Percentiles rank a stretch among this genome's conserved stretches.
Evolutionary conservation across 2,888 invertebrate genomes (phyloP).

Genomic region (Lymantria dispar): DNA sequence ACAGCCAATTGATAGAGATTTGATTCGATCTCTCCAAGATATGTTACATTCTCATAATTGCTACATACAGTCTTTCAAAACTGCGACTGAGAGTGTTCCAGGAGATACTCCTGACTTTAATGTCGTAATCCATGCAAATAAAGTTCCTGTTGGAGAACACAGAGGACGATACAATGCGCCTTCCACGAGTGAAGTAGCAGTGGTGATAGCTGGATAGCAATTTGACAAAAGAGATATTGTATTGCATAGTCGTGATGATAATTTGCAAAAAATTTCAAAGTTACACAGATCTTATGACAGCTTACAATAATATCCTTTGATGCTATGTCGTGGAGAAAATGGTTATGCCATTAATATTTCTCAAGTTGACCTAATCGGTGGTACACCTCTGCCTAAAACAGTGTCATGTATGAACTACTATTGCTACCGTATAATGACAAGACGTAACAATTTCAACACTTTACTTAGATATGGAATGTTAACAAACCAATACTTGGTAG

Average conservation of each 20-base stretch:
- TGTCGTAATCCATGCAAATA: conserved; percentile 28
- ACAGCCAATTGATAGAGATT: conserved; percentile 22
- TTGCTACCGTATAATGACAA: conserved; percentile 17
- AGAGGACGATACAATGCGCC: conserved; percentile 30
- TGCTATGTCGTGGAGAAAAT: conserved; percentile 28
- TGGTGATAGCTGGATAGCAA: conserved; percentile 29
- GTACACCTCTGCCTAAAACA: conserved; percentile 19
- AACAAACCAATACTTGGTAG: conserved; percentile 6
- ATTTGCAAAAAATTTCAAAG: conserved; percentile 27
- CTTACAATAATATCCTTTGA: conserved; percentile 33
- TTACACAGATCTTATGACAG: conserved; percentile 33
- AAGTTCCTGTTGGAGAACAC: conserved; percentile 27
- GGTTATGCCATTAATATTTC: conserved; percentile 26
- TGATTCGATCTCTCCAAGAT: conserved; percentile 26
- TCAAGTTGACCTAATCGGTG: conserved; percentile 22
- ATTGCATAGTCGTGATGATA: conserved; percentile 25
- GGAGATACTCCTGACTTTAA: conserved; percentile 21
- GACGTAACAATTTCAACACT: conserved; percentile 22
- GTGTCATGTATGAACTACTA: conserved; percentile 27
- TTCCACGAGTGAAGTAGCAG: conserved; percentile 30
- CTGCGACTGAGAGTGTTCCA: conserved; percentile 27
- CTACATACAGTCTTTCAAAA: conserved; percentile 28
- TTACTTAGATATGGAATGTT: conserved; percentile 25
- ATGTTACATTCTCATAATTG: conserved; percentile 27
- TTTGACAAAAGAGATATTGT: conserved; percentile 33